Conservation (phyloP, 2,888 invertebrate genomes). For the Cantharis lateralis region DNA sequence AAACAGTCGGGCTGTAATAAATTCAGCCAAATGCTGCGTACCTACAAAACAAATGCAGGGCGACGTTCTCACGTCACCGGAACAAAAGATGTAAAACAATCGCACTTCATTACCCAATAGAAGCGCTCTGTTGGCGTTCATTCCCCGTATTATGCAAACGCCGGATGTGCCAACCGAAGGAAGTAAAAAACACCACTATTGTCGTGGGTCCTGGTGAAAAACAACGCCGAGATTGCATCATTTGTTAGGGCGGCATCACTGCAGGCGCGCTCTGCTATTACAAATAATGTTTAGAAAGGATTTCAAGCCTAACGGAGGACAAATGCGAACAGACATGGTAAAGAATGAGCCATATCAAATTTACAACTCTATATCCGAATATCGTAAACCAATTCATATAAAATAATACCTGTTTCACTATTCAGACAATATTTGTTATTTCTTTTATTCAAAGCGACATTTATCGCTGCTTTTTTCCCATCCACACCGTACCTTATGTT, state of each 20-base stretch:
- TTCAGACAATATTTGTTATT: conserved; percentile 2
- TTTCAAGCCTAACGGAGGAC: conserved; percentile 8
- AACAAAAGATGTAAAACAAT: conserved; percentile 34
- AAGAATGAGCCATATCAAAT: conserved; percentile 24
- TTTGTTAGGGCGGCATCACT: conserved; percentile 26
- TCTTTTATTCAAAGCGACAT: not conserved
- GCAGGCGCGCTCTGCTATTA: conserved; percentile 14
- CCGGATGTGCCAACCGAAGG: conserved; percentile 29
- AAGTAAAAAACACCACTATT: conserved; percentile 25
- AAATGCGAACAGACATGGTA: conserved; percentile 9
- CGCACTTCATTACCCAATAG: conserved; percentile 34
- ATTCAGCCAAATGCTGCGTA: conserved; percentile 33
- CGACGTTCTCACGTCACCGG: conserved; percentile 42
- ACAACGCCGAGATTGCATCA: conserved; percentile 28
- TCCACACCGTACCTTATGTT: not conserved
- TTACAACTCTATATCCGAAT: conserved; percentile 13
- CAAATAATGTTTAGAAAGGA: conserved; percentile 29
- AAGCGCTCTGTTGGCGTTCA: conserved; percentile 30
- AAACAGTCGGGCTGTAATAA: conserved; percentile 22
- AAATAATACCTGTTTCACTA: not conserved
- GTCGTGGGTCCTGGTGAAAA: conserved; percentile 24
- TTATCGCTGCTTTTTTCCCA: not conserved
- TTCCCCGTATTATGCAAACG: conserved; percentile 24
- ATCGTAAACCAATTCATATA: conserved; percentile 15
- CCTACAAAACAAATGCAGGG: conserved; percentile 42